These are phyloP conservation scores for Panorpa germanica DNA, from an alignment of 2,888 invertebrate species.

Conservation along the genomic window DNA sequence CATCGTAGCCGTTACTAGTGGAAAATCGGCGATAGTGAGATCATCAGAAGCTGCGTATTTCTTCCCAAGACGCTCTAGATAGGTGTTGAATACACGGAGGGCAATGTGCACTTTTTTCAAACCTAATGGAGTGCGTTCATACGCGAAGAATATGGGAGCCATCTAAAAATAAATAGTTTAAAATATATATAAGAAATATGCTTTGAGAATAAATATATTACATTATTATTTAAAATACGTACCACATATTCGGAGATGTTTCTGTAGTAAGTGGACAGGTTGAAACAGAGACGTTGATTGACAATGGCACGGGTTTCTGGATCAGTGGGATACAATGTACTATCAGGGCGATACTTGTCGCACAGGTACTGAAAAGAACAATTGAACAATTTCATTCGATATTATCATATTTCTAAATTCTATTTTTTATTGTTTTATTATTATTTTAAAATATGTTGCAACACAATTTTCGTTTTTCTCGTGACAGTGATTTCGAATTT, in stretches of 20 bases:
- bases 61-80: constrained; percentile 35
- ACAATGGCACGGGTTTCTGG: constrained; percentile 49
- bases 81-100: constrained; percentile 44
- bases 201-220: background rate
- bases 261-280: constrained; percentile 54
- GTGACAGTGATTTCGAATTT: too few relatives aligned
- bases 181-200: constrained; percentile 5
- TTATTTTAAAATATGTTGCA: too few relatives aligned
- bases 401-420: too few relatives aligned
- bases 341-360: constrained; percentile 49
- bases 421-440: too few relatives aligned
- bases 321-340: constrained; percentile 50
- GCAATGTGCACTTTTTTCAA: constrained; percentile 49
- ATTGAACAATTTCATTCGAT: too few relatives aligned
- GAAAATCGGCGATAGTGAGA: constrained; percentile 59
- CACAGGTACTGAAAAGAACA: constrained; percentile 43
- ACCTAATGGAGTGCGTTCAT: constrained; percentile 42
- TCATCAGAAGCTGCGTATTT: constrained; percentile 46
- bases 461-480: too few relatives aligned
- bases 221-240: constrained; percentile 17
- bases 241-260: constrained; percentile 46
- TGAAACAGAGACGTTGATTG: constrained; percentile 63
- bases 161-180: constrained; percentile 27
- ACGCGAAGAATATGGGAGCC: constrained; percentile 62
- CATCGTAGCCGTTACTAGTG: constrained; percentile 48